Percentiles rank a stretch among this genome's conserved stretches.
Conservation (phyloP, 1,140 invertebrate species). For the Penaeus chinensis region DNA sequence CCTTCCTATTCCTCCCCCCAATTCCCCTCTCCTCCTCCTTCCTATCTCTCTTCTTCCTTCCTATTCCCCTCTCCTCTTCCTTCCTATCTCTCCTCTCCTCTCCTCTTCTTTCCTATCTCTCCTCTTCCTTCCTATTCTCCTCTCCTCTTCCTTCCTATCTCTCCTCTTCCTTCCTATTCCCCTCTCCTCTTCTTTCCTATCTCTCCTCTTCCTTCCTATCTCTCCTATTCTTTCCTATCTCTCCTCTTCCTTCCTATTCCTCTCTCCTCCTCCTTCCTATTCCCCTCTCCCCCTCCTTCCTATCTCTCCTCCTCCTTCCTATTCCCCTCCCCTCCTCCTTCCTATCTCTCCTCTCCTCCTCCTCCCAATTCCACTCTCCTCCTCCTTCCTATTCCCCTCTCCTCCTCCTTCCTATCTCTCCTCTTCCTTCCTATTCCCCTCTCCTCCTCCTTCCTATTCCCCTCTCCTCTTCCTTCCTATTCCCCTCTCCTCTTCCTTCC, state of each 20-base stretch:
- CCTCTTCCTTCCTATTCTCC: constrained; percentile 5
- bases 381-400: neutral
- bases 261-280: neutral
- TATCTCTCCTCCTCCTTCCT: constrained; percentile 18
- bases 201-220: constrained; percentile 6
- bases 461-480: no score
- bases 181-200: neutral
- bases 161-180: constrained; percentile 14
- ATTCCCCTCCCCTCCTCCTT: neutral
- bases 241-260: neutral
- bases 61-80: constrained; percentile 15
- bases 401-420: no score
- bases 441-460: no score
- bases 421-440: neutral
- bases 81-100: neutral
- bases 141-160: neutral
- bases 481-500: no score
- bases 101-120: neutral
- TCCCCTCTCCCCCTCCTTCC: neutral
- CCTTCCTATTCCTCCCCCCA: neutral
- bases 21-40: neutral
- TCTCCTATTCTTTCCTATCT: neutral
- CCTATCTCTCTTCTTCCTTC: neutral
- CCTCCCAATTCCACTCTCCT: no score
- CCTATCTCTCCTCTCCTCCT: neutral